Evolutionary conservation across 1,140 invertebrate species (phyloP).

Genomic region (Trachelipus rathkii): DNA sequence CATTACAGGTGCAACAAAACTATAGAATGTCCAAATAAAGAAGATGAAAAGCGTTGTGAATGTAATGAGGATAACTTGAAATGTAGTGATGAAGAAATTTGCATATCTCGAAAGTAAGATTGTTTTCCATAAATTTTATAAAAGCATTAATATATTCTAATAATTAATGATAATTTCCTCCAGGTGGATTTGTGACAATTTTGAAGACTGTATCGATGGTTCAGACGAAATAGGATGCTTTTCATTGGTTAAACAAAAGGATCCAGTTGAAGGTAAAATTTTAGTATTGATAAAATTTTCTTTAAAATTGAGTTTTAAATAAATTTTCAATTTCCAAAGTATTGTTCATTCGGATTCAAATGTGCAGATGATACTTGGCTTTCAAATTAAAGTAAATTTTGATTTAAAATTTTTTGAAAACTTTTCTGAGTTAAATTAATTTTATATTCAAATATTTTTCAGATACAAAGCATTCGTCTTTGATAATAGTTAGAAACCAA

Average conservation of each 20-base stretch:
- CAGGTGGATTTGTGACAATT: slow-evolving; percentile 54
- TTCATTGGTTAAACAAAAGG: slow-evolving; percentile 50
- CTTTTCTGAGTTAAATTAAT: neutral
- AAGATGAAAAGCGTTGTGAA: neutral
- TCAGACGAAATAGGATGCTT: slow-evolving; percentile 84
- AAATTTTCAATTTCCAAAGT: slow-evolving; percentile 48
- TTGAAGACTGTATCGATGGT: slow-evolving; percentile 52
- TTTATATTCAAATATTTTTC: no score
- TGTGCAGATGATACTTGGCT: neutral
- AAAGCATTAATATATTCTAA: neutral
- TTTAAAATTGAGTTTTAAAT: neutral
- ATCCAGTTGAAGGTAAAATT: neutral
- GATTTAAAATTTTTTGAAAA: no score
- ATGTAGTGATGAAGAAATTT: neutral
- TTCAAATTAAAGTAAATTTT: neutral
- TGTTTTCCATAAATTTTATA: neutral
- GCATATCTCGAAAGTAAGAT: neutral
- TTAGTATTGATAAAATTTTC: neutral
- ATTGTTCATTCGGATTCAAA: slow-evolving; percentile 54
- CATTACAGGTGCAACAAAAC: neutral
- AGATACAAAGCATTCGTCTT: neutral
- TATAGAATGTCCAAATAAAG: neutral
- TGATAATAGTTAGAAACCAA: neutral
- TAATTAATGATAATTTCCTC: neutral
- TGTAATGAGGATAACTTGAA: neutral